Base-by-base conservation (phyloP, 2,113 vertebrate species). In the Orcinus orca region DNA sequence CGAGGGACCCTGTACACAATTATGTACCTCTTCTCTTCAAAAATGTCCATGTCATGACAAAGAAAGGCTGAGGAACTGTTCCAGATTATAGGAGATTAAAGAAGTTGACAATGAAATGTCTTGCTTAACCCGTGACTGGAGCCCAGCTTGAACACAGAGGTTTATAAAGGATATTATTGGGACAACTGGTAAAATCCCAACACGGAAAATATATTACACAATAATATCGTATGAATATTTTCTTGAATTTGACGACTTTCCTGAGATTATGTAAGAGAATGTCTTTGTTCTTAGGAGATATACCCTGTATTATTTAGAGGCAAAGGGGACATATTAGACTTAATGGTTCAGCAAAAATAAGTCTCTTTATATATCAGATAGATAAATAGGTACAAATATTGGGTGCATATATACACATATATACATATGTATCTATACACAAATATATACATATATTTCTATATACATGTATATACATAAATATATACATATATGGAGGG, bases 221-320 rank as follows among this genome's bases (percentile, higher is more conserved):
- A 13, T n/a, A 68, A 71, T 50, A 47, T 8, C 36, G n/a, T 58
- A 29, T 62, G 53, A 12, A 53, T 33, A 65, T 23, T 73, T 50
- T 63, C 44, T 73, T 71, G 55, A 73, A 38, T 26, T n/a, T 77
- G 70, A 68, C 2, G 6, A 26, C 41, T 70, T 67, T 55, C 25
- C 23, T n/a, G 50, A 21, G 50, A 93, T 87, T 87, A 38, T 29
- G 15, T n/a, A 74, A 77, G 11, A 86, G 29, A 86, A 85, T 26
- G 2, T 60, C 23, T 86, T 87, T 47, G 29, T 83, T 84, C 33
- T 65, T 82, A 70, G 67, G 4, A 26, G 8, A 58, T 26, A 62
- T 29, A 82, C 14, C 33, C 31, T 84, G 31, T 44, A 87, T 77
- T n/a, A 58, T 53, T 88, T 88, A 53, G 25, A 18, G 73, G 26